phyloP scores from a whole-genome alignment of 2,797 vertebrate species.

The Lateolabrax maculatus region DNA sequence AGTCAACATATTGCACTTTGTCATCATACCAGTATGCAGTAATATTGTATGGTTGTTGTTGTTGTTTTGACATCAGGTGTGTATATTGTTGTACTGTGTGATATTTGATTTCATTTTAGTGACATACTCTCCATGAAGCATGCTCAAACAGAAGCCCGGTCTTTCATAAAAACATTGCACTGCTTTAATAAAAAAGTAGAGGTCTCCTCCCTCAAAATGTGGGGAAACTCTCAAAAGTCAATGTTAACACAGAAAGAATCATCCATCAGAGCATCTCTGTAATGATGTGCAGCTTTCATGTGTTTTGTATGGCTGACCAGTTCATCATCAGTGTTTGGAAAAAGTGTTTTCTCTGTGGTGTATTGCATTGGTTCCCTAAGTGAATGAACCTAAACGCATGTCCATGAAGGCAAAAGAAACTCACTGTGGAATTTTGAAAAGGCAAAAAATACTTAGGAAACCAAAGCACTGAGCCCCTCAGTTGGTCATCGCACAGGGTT shows the following conservation, averaged over 20 bases:
- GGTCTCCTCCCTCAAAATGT: conserved; percentile 13
- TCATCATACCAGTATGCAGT: conserved; percentile 57
- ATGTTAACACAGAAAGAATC: conserved; percentile 47
- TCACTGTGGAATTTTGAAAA: not conserved
- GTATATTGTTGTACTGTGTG: conserved; percentile 58
- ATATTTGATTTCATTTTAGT: conserved; percentile 62
- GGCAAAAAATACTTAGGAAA: conserved; percentile 49
- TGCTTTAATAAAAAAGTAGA: conserved; percentile 4
- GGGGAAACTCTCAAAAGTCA: not conserved
- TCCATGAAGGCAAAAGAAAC: not conserved
- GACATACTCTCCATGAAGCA: conserved; percentile 70
- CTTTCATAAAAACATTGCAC: conserved; percentile 63
- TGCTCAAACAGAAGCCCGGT: conserved; percentile 64
- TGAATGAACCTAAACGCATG: not conserved
- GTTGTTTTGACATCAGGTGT: conserved; percentile 54
- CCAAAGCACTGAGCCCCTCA: conserved; percentile 57
- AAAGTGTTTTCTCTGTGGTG: conserved; percentile 35
- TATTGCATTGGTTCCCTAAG: conserved; percentile 67
- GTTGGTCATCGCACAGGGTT: not conserved
- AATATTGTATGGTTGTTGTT: conserved; percentile 45
- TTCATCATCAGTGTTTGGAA: conserved; percentile 49
- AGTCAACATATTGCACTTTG: conserved; percentile 55
- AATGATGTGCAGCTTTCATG: conserved; percentile 39
- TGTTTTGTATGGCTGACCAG: conserved; percentile 63
- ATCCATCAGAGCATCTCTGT: conserved; percentile 19